Evolutionary conservation across 2,797 vertebrate genomes (phyloP).

Genomic region (Odontamblyopus lacepedii): DNA sequence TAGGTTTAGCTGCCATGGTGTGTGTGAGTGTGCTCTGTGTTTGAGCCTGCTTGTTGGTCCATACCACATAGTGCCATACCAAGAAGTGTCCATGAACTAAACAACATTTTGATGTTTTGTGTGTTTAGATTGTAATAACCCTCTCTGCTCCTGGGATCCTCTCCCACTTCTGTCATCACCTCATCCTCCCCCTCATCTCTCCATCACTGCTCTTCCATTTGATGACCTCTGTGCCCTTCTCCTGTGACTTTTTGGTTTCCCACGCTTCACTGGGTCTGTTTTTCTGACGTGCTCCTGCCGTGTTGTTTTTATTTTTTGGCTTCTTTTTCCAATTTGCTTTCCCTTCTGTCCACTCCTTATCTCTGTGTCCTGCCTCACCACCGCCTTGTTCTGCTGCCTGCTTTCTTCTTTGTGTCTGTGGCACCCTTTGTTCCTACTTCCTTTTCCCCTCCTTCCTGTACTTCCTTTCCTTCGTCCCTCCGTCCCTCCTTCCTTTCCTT

Average conservation of each 20-base stretch:
- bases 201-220: conserved; percentile 45
- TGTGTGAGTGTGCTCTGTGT: conserved; percentile 38
- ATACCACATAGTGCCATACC: conserved; percentile 62
- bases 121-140: conserved; percentile 77
- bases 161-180: conserved; percentile 67
- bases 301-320: conserved; percentile 26
- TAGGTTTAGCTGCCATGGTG: conserved; percentile 28
- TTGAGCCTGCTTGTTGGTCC: conserved; percentile 63
- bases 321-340: conserved; percentile 34
- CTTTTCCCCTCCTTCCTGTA: conserved; percentile 30
- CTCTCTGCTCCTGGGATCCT: conserved; percentile 69
- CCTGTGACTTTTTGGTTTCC: conserved; percentile 39
- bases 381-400: conserved; percentile 64
- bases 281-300: conserved; percentile 43
- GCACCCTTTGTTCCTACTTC: conserved; percentile 47
- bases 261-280: conserved; percentile 44
- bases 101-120: conserved; percentile 67
- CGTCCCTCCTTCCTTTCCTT: conserved; percentile 35
- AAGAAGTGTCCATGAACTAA: conserved; percentile 67
- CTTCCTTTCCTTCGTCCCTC: conserved; percentile 30
- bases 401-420: conserved; percentile 61
- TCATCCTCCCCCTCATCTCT: conserved; percentile 55
- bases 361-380: conserved; percentile 53
- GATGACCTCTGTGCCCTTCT: conserved; percentile 52
- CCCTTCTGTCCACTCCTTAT: conserved; percentile 28